Percentiles rank a stretch among this genome's conserved stretches.
Evolutionary conservation across 2,797 vertebrate genomes (phyloP).

Genomic region (Gymnoscopelus braueri): DNA sequence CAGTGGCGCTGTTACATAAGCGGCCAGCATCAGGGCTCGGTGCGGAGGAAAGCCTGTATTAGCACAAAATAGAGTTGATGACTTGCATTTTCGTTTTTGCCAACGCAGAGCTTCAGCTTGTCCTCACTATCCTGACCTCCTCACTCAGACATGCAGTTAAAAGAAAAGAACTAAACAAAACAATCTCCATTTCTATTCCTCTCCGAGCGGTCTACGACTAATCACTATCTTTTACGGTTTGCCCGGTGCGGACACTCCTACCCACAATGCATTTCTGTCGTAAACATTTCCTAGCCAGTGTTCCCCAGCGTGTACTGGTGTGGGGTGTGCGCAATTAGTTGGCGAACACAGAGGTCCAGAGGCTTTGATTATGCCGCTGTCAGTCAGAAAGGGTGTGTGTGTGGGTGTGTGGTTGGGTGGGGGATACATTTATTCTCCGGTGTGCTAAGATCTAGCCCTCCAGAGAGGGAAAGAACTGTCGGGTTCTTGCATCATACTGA

Average conservation of each 20-base stretch:
- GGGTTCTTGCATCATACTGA: too few species aligned
- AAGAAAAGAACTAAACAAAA: slow-evolving; percentile 20
- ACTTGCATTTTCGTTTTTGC: slow-evolving; percentile 64
- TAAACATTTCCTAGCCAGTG: not conserved
- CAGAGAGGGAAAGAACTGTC: too few species aligned
- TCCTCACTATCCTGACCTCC: slow-evolving; percentile 66
- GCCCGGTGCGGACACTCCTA: not conserved
- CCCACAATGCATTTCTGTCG: slow-evolving; percentile 19
- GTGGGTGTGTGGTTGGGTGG: too few species aligned
- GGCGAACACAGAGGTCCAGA: slow-evolving; percentile 35
- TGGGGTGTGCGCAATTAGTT: slow-evolving; percentile 43
- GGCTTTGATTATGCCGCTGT: slow-evolving; percentile 56
- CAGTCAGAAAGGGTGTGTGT: slow-evolving; percentile 14
- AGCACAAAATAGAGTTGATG: slow-evolving; percentile 68
- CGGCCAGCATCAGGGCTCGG: slow-evolving; percentile 29
- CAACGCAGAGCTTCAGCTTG: slow-evolving; percentile 48
- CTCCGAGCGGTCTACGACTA: not conserved
- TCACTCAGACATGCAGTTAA: not conserved
- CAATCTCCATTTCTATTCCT: slow-evolving; percentile 12
- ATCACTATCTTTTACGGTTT: not conserved
- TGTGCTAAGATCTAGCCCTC: too few species aligned
- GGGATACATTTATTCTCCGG: too few species aligned
- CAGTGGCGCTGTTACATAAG: slow-evolving; percentile 43
- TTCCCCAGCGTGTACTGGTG: slow-evolving; percentile 3
- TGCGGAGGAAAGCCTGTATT: slow-evolving; percentile 45